Base-by-base conservation (phyloP, 1,140 invertebrate species). In the Oncopodura yosiiana region DNA sequence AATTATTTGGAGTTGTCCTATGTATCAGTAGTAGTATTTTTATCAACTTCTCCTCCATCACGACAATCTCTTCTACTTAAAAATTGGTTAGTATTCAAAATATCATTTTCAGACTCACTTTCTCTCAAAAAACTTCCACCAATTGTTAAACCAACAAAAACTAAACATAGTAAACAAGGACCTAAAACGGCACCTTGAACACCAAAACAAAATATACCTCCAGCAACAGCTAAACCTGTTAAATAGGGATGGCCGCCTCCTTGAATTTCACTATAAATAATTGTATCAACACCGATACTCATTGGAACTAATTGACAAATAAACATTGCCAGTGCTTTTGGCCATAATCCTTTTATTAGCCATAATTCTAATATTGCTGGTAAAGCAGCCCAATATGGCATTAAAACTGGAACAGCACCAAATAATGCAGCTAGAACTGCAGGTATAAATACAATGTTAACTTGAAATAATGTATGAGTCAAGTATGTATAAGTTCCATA, bases 401-500 rank as follows among this genome's bases (percentile, higher is more conserved):
- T 90, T 26, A 98, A 72, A 68, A 98, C 91, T 5, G 94, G 94
- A 2, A 95, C 83, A 1, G 92, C 94, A 5, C 87, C 94, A 66
- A 98, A 78, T 39, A 96, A 74, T 4, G 92, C 84, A 3, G 92
- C 94, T 65, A 96, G 72, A 14, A 87, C 89, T 81, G 70, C 46
- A 68, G 73, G 66, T 1, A 57, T 44, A 61, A 67, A 66, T 16
- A 66, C 48, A 62, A 60, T 61, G 50, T 63, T 61, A 44, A 62
- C 52, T 61, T 87, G 85, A 70, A 98, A 98, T 2, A 98, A 69
- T 60, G 90, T 93, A 67, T 98, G 94, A 42, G 94, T 87, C 27
- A 98, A 80, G 90, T 94, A 98, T 0, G 94, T 98, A 81, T 94
- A 99, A 51, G 98, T 73, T 0, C 93, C 94, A 69, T 98, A 97